Conservation (phyloP, 1,140 invertebrate species). For the Megathymus violae region DNA sequence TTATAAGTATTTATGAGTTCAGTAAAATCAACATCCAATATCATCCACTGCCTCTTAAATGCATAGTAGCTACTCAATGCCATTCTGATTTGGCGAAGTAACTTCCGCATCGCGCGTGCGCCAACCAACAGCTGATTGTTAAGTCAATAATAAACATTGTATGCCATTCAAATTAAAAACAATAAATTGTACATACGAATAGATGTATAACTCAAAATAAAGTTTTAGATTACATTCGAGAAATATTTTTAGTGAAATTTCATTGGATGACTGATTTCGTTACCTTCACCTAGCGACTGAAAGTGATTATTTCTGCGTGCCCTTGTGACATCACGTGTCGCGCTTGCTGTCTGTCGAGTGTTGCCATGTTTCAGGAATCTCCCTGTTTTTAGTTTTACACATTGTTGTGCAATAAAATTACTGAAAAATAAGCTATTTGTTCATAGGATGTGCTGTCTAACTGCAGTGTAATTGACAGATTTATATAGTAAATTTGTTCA, state of each 20-base stretch:
- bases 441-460: neutral
- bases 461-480: no score
- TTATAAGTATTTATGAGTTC: neutral
- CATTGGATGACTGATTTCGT: neutral
- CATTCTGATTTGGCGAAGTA: constrained; percentile 46
- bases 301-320: constrained; percentile 70
- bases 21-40: neutral
- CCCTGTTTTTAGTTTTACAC: constrained; percentile 4
- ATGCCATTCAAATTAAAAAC: no score
- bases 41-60: neutral
- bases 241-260: constrained; percentile 13
- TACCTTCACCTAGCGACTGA: constrained; percentile 73
- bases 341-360: constrained; percentile 49
- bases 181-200: no score
- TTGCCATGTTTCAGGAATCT: constrained; percentile 48
- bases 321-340: constrained; percentile 75
- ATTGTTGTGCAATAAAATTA: no score
- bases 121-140: constrained; percentile 53
- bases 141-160: constrained; percentile 58
- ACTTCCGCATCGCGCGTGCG: constrained; percentile 50
- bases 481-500: no score
- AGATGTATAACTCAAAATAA: no score
- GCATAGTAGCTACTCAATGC: constrained; percentile 37
- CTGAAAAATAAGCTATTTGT: neutral
- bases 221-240: no score